Conservation (phyloP, 2,113 vertebrate genomes). For the Engystomops pustulosus region DNA sequence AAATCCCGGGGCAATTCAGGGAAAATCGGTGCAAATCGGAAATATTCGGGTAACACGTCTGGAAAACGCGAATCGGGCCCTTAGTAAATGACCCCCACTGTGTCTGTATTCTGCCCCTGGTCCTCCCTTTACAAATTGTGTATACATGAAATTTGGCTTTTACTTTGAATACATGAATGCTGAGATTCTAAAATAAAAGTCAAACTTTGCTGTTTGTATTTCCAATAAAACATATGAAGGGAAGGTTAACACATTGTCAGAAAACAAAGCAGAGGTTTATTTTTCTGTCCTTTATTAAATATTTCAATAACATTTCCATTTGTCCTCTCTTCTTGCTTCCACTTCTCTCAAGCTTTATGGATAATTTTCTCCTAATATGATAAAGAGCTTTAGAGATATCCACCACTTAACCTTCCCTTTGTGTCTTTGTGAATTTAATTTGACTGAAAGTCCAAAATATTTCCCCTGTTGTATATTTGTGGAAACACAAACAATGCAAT, state of each 20-base stretch:
- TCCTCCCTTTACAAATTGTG: too few species aligned
- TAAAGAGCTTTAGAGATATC: slow-evolving; percentile 36
- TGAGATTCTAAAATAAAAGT: too few species aligned
- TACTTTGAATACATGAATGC: too few species aligned
- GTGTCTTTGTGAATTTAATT: neutral
- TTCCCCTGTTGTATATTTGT: neutral
- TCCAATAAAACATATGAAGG: neutral
- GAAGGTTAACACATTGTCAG: neutral
- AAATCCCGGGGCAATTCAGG: too few species aligned
- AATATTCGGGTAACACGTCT: too few species aligned
- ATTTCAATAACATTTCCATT: neutral
- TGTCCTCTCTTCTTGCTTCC: neutral
- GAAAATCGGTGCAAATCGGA: too few species aligned
- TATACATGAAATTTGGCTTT: too few species aligned
- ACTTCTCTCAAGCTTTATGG: neutral
- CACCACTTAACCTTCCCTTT: slow-evolving; percentile 11
- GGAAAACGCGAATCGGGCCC: too few species aligned
- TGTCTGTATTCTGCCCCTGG: too few species aligned
- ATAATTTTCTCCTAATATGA: slow-evolving; percentile 19
- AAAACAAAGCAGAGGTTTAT: neutral
- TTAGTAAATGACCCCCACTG: too few species aligned
- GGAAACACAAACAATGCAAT: slow-evolving; percentile 12
- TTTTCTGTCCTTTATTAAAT: slow-evolving; percentile 6
- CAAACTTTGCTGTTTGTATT: neutral
- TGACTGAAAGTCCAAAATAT: slow-evolving; percentile 8